phyloP scores from a whole-genome alignment of 2,888 invertebrate species.

The Branchinecta sandiegonensis region DNA sequence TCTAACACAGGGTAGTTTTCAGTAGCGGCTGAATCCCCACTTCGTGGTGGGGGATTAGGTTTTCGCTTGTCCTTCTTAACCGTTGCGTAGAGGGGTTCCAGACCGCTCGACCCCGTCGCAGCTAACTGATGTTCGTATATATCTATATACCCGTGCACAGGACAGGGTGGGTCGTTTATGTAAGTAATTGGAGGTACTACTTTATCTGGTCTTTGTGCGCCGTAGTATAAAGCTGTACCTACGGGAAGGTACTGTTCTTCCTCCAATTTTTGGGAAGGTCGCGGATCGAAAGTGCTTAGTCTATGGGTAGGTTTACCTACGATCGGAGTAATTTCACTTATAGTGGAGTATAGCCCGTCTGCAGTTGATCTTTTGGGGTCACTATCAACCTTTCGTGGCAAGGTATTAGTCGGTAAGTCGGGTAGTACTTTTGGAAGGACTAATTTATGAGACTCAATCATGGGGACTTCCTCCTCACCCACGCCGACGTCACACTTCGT shows the following conservation, averaged over 20 bases:
- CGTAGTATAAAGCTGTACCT: not conserved
- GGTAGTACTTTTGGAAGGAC: conserved; percentile 74
- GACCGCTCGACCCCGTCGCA: not conserved
- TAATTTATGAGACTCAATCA: conserved; percentile 54
- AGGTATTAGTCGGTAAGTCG: conserved; percentile 40
- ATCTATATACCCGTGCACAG: not conserved
- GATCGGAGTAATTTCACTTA: conserved; percentile 33
- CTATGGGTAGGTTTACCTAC: conserved; percentile 49
- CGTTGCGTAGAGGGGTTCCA: not conserved
- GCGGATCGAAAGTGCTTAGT: conserved; percentile 3
- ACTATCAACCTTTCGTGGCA: conserved; percentile 24
- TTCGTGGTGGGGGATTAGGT: not conserved
- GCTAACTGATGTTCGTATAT: not conserved
- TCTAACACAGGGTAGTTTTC: conserved; percentile 17
- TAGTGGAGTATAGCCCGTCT: conserved; percentile 27
- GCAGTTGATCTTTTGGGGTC: conserved; percentile 31
- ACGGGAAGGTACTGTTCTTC: not conserved
- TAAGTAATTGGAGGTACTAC: not conserved
- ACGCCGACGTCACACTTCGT: conserved; percentile 27
- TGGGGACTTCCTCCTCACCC: conserved; percentile 37
- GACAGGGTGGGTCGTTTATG: conserved; percentile 15
- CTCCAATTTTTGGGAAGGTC: not conserved
- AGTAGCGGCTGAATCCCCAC: not conserved
- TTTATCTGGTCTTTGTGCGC: not conserved
- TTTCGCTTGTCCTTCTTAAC: conserved; percentile 14